Conservation (phyloP, 2,113 vertebrate genomes). For the Thunnus maccoyii region DNA sequence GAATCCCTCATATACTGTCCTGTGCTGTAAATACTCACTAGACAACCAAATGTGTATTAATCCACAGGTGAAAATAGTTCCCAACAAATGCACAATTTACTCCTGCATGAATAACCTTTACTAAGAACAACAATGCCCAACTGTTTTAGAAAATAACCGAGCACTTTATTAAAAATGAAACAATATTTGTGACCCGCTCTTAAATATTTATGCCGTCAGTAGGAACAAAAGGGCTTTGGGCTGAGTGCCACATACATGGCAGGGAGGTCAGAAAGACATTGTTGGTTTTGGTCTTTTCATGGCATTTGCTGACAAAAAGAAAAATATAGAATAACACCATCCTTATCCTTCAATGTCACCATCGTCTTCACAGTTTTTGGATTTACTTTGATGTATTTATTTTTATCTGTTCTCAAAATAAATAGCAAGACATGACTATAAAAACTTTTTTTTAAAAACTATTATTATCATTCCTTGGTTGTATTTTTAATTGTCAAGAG, state of each 20-base stretch:
- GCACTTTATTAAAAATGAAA: neutral
- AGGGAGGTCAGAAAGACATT: neutral
- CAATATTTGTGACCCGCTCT: neutral
- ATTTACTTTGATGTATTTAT: constrained; percentile 9
- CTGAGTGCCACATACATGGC: neutral
- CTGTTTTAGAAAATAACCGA: no score
- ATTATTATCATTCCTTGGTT: neutral
- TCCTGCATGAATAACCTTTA: neutral
- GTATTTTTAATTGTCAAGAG: neutral
- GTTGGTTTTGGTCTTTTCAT: neutral
- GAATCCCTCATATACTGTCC: no score
- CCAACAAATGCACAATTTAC: neutral
- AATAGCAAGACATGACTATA: neutral
- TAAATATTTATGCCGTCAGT: neutral
- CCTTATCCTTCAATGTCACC: neutral
- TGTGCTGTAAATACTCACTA: no score
- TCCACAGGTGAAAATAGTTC: no score
- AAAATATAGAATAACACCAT: neutral
- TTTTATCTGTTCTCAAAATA: constrained; percentile 10
- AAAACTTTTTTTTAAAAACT: no score
- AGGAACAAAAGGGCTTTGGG: no score
- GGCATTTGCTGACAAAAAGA: no score
- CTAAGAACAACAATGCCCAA: no score
- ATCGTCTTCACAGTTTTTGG: neutral
- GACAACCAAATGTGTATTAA: neutral